Evolutionary conservation across 2,888 invertebrate species (phyloP).

Genomic region (Metellina segmentata): DNA sequence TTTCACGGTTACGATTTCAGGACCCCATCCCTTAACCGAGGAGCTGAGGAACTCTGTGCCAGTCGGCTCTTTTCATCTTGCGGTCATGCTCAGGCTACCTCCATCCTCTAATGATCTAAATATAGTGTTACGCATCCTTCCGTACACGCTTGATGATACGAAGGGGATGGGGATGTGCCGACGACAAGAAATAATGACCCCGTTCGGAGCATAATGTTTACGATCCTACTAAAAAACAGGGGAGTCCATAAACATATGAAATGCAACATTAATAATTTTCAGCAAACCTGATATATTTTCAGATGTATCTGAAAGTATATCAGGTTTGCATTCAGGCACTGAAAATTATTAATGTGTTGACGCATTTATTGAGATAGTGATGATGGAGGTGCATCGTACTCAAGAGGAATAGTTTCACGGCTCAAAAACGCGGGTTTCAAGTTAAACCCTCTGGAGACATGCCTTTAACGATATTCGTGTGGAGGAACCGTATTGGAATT

Average conservation of each 20-base stretch:
- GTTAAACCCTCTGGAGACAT: no score
- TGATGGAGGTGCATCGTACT: no score
- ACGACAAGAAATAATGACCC: conserved; percentile 4
- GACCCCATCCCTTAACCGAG: conserved; percentile 22
- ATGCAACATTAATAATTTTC: neutral
- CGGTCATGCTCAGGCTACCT: conserved; percentile 68
- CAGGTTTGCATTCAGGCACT: no score
- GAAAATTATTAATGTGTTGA: no score
- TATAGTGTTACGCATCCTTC: conserved; percentile 73
- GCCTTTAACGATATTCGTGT: no score
- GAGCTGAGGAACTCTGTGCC: conserved; percentile 1
- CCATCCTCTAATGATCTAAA: conserved; percentile 73
- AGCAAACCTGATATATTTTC: no score
- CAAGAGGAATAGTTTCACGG: no score
- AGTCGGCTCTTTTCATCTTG: conserved; percentile 64
- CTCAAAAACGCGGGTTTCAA: no score
- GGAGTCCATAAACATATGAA: neutral
- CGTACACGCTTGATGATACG: conserved; percentile 47
- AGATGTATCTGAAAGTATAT: no score
- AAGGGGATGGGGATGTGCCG: neutral
- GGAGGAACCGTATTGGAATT: no score
- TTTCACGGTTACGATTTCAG: conserved; percentile 59
- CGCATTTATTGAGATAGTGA: no score
- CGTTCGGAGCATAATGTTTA: neutral
- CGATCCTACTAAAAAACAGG: neutral